Conservation (phyloP, 2,113 vertebrate genomes). For the Sminthopsis crassicaudata region DNA sequence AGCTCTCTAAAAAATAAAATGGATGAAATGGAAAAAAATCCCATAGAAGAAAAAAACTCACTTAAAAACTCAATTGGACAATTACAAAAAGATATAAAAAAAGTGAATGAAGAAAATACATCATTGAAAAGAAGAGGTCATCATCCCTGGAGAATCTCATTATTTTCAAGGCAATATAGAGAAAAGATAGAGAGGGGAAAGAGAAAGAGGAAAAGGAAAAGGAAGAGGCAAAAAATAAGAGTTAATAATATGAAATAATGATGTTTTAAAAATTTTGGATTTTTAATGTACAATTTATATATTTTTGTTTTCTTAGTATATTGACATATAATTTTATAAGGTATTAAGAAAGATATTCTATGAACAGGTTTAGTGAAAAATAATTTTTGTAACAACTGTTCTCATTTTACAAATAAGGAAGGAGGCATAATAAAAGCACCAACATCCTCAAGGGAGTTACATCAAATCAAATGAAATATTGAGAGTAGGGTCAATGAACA, state of each 20-base stretch:
- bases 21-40: too few relatives aligned
- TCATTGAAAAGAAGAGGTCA: neutral
- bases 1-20: too few relatives aligned
- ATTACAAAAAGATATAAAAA: too few relatives aligned
- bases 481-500: neutral
- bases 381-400: neutral
- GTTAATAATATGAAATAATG: neutral
- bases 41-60: too few relatives aligned
- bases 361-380: neutral
- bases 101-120: too few relatives aligned
- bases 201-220: too few relatives aligned
- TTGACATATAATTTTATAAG: neutral
- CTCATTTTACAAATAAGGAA: neutral
- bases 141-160: neutral
- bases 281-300: neutral
- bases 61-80: too few relatives aligned
- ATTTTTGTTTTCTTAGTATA: neutral
- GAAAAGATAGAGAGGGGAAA: too few relatives aligned
- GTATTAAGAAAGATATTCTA: neutral
- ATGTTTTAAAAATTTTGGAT: neutral
- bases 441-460: neutral
- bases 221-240: too few relatives aligned
- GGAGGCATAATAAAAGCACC: neutral
- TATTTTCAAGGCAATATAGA: neutral
- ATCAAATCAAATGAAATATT: neutral